A percentile compares a stretch with the other conserved stretches of the same genome.
Conservation (phyloP, 2,888 invertebrate species). For the Calameuta idolon region DNA sequence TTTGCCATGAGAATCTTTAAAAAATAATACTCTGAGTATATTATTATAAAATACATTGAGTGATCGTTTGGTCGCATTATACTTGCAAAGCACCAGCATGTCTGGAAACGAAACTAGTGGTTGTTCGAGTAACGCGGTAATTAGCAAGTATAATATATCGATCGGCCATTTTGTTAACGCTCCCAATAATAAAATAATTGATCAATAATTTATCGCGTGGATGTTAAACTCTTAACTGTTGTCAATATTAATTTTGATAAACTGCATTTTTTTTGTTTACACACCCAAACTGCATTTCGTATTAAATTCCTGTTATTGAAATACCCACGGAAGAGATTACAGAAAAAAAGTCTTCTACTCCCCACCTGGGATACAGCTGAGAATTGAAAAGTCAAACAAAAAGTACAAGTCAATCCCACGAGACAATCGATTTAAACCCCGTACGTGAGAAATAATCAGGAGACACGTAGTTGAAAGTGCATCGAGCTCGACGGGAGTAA, state of each 20-base stretch:
- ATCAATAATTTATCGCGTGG: neutral
- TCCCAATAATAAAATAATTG: neutral
- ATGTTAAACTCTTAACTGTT: neutral
- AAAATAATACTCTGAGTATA: neutral
- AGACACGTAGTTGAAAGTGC: neutral
- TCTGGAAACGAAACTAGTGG: constrained; percentile 25
- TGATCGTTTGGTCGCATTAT: constrained; percentile 36
- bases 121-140: constrained; percentile 13
- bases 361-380: too few species aligned
- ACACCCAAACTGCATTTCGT: neutral
- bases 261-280: neutral
- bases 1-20: neutral
- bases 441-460: neutral
- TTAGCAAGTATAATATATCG: constrained; percentile 45
- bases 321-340: neutral
- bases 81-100: constrained; percentile 44
- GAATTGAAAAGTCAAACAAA: too few species aligned
- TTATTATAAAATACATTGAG: constrained; percentile 7
- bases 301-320: neutral
- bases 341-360: neutral
- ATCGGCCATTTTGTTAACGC: neutral
- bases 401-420: neutral
- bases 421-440: neutral
- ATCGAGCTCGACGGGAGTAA: neutral
- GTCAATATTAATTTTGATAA: neutral